These are phyloP conservation scores for Leptodactylus fallax DNA, from an alignment of 2,797 vertebrate species.

Conservation along the genomic window DNA sequence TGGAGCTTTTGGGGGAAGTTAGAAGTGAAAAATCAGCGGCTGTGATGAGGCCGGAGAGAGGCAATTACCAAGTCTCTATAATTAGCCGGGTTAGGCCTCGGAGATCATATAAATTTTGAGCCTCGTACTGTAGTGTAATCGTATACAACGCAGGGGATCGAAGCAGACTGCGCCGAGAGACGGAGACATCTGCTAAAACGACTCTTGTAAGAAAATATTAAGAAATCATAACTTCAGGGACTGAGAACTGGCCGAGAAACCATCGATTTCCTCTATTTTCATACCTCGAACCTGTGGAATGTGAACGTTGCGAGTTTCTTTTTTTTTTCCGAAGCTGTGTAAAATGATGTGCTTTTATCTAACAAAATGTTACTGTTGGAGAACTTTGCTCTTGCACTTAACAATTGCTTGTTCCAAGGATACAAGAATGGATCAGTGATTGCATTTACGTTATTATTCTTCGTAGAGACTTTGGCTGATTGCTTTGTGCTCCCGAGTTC, in stretches of 20 bases:
- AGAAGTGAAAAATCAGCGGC: conserved; percentile 21
- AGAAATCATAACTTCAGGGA: conserved; percentile 31
- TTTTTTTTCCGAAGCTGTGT: neutral
- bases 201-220: conserved; percentile 25
- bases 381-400: conserved; percentile 35
- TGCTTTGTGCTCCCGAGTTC: conserved; percentile 21
- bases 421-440: conserved; percentile 54
- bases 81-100: conserved; percentile 37
- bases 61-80: conserved; percentile 56
- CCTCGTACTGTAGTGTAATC: conserved; percentile 35
- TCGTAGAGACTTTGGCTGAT: conserved; percentile 39
- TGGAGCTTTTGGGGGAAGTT: conserved; percentile 30
- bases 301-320: neutral
- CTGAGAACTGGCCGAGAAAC: conserved; percentile 10
- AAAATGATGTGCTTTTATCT: conserved; percentile 56
- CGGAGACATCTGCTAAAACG: conserved; percentile 25
- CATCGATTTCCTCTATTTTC: conserved; percentile 29
- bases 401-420: conserved; percentile 48
- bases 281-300: conserved; percentile 28
- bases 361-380: conserved; percentile 43
- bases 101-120: conserved; percentile 48
- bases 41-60: conserved; percentile 56
- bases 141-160: conserved; percentile 20
- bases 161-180: neutral
- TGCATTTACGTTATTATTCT: conserved; percentile 58